Evolutionary conservation across 2,113 vertebrate genomes (phyloP), one percentile per base, ranked within the genome.

Genomic region (Cheirogaleus medius): DNA sequence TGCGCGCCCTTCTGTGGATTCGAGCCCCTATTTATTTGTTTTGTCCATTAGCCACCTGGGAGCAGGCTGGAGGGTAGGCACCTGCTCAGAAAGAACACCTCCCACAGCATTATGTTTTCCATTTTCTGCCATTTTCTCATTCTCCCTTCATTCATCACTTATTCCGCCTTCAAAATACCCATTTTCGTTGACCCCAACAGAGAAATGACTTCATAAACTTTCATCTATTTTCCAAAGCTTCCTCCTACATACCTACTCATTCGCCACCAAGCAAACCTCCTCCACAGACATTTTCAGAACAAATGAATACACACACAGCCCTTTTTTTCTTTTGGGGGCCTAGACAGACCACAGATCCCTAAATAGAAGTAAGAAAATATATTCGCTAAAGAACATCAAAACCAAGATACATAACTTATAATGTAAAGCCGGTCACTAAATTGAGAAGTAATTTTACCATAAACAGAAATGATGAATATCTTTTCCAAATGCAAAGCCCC

Each of bases 361-460:
- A 98, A 97, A 96, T 93, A 97, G 94, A 96, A 96, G 89, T 77
- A 66, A 96, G 66, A 80, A 92, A 91, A 93, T 92, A 66, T 39
- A 94, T 96, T 93, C 87, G 54, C 73, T 82, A 20, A 88, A 89
- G 77, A 88, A 66, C 44, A 91, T 88, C 94, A 80, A 93, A 92
- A 80, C 85, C 90, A 97, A 97, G 95, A 97, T 71, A 77, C 11
- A 54, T 73, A 89, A 90, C 82, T 97, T 94, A n/a, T 27, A 52
- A 66, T 85, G 74, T 77, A 84, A 92, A 76, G 27, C 52, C 85
- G 93, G 90, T 52, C 96, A 97, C 92, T 94, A 96, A 92, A 88
- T 86, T 78, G 94, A 89, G 77, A 96, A 96, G 81, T 42, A 80
- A 92, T 97, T 94, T 92, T 58, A 68, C 52, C 71, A 85, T 54